Conservation (phyloP, 2,797 vertebrate genomes). For the Spea hammondii region DNA sequence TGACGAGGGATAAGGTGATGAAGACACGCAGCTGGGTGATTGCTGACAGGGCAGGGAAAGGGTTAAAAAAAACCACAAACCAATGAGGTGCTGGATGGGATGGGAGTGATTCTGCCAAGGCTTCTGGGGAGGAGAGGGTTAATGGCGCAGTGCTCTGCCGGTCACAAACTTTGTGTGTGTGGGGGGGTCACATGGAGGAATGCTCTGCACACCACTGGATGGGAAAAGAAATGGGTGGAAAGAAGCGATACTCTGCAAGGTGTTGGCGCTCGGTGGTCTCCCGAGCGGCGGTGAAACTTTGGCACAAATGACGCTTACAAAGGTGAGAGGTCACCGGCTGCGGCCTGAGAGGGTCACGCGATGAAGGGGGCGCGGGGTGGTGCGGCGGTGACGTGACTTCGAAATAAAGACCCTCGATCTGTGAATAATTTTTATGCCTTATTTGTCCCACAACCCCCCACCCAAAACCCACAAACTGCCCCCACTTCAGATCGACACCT, state of each 20-base stretch:
- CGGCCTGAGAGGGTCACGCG: conserved; percentile 11
- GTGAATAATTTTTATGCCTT: conserved; percentile 41
- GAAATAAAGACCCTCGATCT: conserved; percentile 42
- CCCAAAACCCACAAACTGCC: conserved; percentile 11
- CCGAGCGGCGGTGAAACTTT: conserved; percentile 39
- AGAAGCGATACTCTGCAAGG: conserved; percentile 1
- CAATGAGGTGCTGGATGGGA: not conserved
- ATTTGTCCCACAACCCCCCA: conserved; percentile 14
- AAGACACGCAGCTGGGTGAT: conserved; percentile 12
- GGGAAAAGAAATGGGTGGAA: not conserved
- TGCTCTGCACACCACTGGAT: no score
- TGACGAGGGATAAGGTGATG: not conserved
- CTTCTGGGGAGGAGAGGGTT: not conserved
- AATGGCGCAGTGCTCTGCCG: not conserved
- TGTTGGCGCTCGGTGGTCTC: conserved; percentile 20
- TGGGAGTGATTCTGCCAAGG: not conserved
- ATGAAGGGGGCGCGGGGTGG: conserved; percentile 42
- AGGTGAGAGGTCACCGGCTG: conserved; percentile 37
- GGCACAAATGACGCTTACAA: conserved; percentile 52
- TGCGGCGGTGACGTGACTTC: conserved; percentile 47
- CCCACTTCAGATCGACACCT: conserved; percentile 84
- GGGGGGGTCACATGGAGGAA: not conserved
- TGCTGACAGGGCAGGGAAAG: not conserved
- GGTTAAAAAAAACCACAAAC: not conserved
- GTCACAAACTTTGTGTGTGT: not conserved